Evolutionary conservation across 2,888 invertebrate species (phyloP), one percentile per base, ranked within the genome.

Genomic region (Tribolium freemani): DNA sequence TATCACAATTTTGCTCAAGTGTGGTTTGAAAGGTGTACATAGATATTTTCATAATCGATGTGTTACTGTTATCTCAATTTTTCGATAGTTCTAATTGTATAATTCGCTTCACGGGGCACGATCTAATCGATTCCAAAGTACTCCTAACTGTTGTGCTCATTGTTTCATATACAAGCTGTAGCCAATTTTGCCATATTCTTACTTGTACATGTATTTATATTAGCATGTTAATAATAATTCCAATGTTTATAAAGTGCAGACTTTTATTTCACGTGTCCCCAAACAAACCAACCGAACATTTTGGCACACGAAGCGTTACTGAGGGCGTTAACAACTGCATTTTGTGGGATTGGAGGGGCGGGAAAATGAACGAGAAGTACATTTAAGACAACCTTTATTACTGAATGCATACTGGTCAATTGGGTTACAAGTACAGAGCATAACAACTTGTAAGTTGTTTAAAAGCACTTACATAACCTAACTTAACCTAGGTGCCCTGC

Each of bases 351-450:
- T 38, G 5, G 13, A 13, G 48, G 13, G 38, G n/a, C 3, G 8
- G 38, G n/a, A 5, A 48, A 48, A 48, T 48, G 11, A 48, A 45
- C 5, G n/a, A 58, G 45, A 48, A 9, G 6, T 85, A 87, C 86
- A 86, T 87, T 88, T 86, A 88, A 87, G 88, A 88, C 88, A 88
- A 88, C 88, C 88, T 88, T 88, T 88, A 88, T 88, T 86, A 87
- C 86, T 88, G 87, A 88, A 88, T 88, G 88, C 87, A 87, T 88
- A 88, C 88, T 88, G 88, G 88, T 88, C 88, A 87, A 86, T 86
- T 86, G 85, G 86, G 87, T 87, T 87, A 87, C 86, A 87, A 86
- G 86, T 87, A 87, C 86, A 87, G 86, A 86, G 85, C 84, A 83
- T 84, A 86, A 87, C 86, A 86, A 86, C 86, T 83, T 83, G 82